Evolutionary conservation across 2,888 invertebrate species (phyloP).

Genomic region (Drosophila borborema): DNA sequence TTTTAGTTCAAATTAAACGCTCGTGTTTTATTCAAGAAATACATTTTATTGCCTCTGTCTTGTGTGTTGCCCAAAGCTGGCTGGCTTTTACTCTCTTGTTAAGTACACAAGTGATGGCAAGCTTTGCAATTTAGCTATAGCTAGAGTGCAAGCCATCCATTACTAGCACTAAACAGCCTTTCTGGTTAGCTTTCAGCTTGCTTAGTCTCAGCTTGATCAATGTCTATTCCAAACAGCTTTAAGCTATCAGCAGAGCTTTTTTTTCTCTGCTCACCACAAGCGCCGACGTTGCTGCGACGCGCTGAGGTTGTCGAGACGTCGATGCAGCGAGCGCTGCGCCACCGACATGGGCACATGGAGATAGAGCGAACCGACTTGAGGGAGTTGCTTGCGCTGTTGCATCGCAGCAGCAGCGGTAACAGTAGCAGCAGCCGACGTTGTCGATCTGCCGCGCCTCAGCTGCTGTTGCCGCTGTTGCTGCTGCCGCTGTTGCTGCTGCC

Average conservation of each 20-base stretch:
- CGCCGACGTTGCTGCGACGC: conserved; percentile 3
- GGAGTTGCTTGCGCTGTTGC: background rate
- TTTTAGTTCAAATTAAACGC: background rate
- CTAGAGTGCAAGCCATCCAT: background rate
- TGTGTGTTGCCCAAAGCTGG: background rate
- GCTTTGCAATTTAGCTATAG: background rate
- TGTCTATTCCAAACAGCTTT: background rate
- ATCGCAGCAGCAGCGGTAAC: background rate
- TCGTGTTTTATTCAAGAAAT: background rate
- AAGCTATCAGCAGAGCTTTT: background rate
- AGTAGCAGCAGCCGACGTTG: background rate
- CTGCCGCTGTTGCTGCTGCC: background rate
- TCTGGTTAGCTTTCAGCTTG: background rate
- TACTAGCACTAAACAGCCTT: background rate
- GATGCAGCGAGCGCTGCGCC: conserved; percentile 40
- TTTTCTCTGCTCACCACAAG: background rate
- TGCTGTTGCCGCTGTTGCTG: background rate
- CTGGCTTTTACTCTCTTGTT: background rate
- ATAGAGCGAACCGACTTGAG: conserved; percentile 5
- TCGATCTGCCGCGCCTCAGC: background rate
- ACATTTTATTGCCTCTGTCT: background rate
- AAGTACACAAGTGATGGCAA: background rate
- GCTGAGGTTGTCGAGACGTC: conserved; percentile 20
- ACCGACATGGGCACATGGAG: conserved; percentile 40
- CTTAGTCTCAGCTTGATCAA: background rate